phyloP scores from a whole-genome alignment of 1,140 invertebrate genomes.

The Ips typographus region DNA sequence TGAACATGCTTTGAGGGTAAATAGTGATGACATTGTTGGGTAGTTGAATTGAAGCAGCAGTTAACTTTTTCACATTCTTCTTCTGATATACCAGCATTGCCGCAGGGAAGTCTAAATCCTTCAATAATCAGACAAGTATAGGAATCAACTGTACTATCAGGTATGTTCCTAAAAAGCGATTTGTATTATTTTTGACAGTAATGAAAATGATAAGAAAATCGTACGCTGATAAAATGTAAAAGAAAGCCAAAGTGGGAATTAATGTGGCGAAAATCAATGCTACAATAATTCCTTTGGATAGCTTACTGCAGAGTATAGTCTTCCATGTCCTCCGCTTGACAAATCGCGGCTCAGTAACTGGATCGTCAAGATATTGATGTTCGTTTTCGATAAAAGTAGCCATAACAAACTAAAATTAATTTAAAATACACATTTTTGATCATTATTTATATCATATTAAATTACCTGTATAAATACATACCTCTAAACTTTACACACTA shows the following conservation, averaged over 20 bases:
- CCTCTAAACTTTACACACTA: too few species aligned
- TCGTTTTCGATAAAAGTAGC: slow-evolving; percentile 29
- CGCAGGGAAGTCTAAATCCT: slow-evolving; percentile 43
- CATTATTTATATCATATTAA: too few species aligned
- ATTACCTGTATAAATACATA: too few species aligned
- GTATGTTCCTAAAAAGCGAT: slow-evolving; percentile 14
- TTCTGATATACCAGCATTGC: slow-evolving; percentile 33
- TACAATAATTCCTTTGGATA: slow-evolving; percentile 18
- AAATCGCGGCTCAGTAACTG: neutral
- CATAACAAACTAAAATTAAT: neutral
- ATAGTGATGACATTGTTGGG: slow-evolving; percentile 43
- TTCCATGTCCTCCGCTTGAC: slow-evolving; percentile 4
- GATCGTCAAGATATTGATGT: slow-evolving; percentile 3
- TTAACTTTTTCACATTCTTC: slow-evolving; percentile 35
- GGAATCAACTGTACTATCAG: slow-evolving; percentile 9
- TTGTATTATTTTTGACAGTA: neutral
- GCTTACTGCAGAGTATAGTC: slow-evolving; percentile 18
- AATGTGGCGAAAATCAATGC: slow-evolving; percentile 17
- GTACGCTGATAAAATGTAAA: slow-evolving; percentile 24
- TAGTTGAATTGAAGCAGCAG: slow-evolving; percentile 44
- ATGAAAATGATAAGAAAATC: slow-evolving; percentile 2
- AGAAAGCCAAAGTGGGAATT: slow-evolving; percentile 15
- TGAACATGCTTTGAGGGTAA: slow-evolving; percentile 42
- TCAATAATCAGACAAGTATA: slow-evolving; percentile 38
- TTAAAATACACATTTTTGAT: too few species aligned